Evolutionary conservation across 2,888 invertebrate genomes (phyloP).

Genomic region (Heteromyza rotundicornis): DNA sequence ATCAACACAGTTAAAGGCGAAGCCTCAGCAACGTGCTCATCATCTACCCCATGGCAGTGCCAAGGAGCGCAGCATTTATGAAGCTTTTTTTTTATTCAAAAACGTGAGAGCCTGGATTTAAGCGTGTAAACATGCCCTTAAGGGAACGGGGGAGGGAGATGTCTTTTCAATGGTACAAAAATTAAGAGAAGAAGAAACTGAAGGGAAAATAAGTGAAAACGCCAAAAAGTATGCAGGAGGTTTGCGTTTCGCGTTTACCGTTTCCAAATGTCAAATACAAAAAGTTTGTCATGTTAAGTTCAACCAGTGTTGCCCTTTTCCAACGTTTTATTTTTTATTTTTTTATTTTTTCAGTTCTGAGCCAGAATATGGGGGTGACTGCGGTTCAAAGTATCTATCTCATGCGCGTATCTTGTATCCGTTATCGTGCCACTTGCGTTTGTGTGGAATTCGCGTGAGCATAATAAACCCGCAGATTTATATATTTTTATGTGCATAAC

Average conservation of each 20-base stretch:
- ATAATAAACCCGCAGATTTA: conserved; percentile 22
- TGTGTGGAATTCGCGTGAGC: conserved; percentile 17
- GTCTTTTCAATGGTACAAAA: no score
- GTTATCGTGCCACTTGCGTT: background rate
- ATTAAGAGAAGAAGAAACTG: no score
- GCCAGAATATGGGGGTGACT: background rate
- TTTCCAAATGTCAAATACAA: conserved; percentile 3
- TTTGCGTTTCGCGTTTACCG: no score
- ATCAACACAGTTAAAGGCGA: background rate
- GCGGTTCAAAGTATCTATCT: no score
- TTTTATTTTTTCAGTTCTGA: background rate
- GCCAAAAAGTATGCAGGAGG: background rate
- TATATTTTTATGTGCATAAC: background rate
- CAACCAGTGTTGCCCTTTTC: background rate
- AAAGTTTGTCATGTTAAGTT: background rate
- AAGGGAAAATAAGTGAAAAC: background rate
- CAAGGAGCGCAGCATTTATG: no score
- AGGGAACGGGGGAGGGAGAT: no score
- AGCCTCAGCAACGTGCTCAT: no score
- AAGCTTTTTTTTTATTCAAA: no score
- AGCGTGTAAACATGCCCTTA: no score
- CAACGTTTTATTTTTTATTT: conserved; percentile 2
- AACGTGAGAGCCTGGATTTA: no score
- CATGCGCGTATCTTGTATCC: no score
- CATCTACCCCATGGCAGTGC: no score